Conservation (phyloP, 2,797 vertebrate genomes). For the Bovichtus diacanthus region DNA sequence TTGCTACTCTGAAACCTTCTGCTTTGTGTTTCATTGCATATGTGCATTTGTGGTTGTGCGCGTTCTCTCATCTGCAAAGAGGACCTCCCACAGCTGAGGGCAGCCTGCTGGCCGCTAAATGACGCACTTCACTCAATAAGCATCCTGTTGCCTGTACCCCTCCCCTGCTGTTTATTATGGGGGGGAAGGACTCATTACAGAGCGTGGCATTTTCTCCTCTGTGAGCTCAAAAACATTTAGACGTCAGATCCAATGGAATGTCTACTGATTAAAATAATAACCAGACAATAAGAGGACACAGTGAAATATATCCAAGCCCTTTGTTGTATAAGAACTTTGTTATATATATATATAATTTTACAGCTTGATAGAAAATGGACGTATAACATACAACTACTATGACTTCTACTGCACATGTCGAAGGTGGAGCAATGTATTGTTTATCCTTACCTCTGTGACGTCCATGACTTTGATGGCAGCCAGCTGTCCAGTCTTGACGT, state of each 20-base stretch:
- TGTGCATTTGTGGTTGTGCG: constrained; percentile 34
- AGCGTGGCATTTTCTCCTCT: constrained; percentile 23
- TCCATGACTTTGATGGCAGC: constrained; percentile 99
- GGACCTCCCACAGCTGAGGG: constrained; percentile 59
- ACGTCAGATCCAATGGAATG: constrained; percentile 39
- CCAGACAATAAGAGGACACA: constrained; percentile 11
- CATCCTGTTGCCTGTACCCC: constrained; percentile 44
- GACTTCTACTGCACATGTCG: background rate
- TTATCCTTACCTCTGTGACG: constrained; percentile 91
- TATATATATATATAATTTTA: no score
- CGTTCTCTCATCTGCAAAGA: constrained; percentile 41
- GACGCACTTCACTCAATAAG: constrained; percentile 58
- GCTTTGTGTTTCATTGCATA: constrained; percentile 29
- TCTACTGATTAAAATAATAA: constrained; percentile 37
- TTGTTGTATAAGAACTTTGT: background rate
- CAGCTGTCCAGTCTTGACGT: constrained; percentile 96
- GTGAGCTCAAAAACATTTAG: constrained; percentile 15
- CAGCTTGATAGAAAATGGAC: no score
- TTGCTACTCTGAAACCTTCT: constrained; percentile 23
- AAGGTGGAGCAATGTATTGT: background rate
- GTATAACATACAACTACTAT: no score
- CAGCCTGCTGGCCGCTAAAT: constrained; percentile 48
- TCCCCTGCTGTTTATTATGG: constrained; percentile 36
- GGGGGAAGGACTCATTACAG: constrained; percentile 14
- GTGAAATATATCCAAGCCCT: background rate